Evolutionary conservation across 2,888 invertebrate genomes (phyloP).

Genomic region (Phytoseiulus persimilis): DNA sequence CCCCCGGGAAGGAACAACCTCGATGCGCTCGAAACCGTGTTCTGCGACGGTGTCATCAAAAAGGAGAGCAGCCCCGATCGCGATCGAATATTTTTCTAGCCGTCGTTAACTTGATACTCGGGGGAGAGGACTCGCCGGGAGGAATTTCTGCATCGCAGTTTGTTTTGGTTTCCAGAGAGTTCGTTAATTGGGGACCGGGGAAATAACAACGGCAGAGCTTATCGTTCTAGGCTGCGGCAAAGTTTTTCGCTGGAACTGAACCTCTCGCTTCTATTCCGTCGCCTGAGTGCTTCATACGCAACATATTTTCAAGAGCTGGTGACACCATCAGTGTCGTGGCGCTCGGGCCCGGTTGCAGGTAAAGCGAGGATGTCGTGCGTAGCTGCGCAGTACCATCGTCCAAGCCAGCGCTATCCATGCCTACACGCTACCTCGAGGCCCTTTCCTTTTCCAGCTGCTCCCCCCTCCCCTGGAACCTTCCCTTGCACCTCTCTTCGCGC

Average conservation of each 20-base stretch:
- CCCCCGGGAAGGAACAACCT: too few relatives aligned
- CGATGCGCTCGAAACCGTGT: too few relatives aligned
- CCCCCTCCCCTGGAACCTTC: not conserved
- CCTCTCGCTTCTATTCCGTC: not conserved
- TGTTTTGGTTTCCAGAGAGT: not conserved
- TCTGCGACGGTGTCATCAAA: too few relatives aligned
- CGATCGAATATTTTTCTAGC: too few relatives aligned
- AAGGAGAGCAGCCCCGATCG: too few relatives aligned
- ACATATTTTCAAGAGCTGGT: not conserved
- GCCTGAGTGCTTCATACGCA: not conserved
- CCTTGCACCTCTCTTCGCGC: not conserved
- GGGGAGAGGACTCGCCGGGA: too few relatives aligned
- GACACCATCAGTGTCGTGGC: not conserved
- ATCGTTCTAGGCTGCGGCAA: not conserved
- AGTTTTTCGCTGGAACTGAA: not conserved
- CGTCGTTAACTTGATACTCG: too few relatives aligned
- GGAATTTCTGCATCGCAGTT: not conserved
- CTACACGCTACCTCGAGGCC: not conserved
- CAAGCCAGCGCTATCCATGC: not conserved
- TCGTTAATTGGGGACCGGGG: not conserved
- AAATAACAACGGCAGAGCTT: not conserved
- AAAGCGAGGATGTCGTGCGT: not conserved
- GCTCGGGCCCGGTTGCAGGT: not conserved
- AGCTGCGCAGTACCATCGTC: not conserved
- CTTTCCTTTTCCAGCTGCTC: not conserved